Base-by-base conservation (phyloP, 2,888 invertebrate genomes). In the Andrena hattorfiana region DNA sequence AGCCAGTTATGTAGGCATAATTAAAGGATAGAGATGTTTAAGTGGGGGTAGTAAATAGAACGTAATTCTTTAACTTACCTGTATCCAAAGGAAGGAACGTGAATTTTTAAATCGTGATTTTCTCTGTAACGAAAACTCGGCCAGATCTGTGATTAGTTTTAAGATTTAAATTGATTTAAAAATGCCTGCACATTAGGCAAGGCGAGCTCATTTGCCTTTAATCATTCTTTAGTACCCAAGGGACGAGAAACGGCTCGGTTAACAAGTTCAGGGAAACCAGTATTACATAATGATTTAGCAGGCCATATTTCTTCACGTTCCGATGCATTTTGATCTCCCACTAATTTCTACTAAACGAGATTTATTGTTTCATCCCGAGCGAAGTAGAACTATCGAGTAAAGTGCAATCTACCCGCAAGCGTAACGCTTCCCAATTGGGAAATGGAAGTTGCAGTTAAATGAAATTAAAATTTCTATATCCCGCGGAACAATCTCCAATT, bases 61-160 rank as follows among this genome's bases (percentile, higher is more conserved):
- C 13, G 4, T 42, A 42, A 42, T 30, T 28, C 13, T 20, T 51
- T 35, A 13, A 68, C 81, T 82, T 82, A 82, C 82, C 82, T 82
- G 74, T 1, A 20, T 63, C 56, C 54, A 67, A 42, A 68, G 70
- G 63, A 75, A 73, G 81, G 74, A 80, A 81, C 70, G 51, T 72
- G 78, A 81, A 20, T 64, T 66, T 35, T 80, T 69, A 70, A 81
- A 79, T 64, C 68, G 56, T 54, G 48, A 4, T 5, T 59, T 8
- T 32, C 5, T 35, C 20, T 23, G 3, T n/a, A 20, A 10, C 1
- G 30, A 49, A 35, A 23, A 32, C 60, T 51, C 16, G 20, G 16
- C 30, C 13, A 32, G 26, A 20, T 49, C 5, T 30, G 20, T n/a
- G 16, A 26, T 7, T 42, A 13, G 35, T 13, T 8, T n/a, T 10